Evolutionary conservation across 2,113 vertebrate genomes (phyloP), one percentile per base, ranked within the genome.

Genomic region (Ctenomys sociabilis): DNA sequence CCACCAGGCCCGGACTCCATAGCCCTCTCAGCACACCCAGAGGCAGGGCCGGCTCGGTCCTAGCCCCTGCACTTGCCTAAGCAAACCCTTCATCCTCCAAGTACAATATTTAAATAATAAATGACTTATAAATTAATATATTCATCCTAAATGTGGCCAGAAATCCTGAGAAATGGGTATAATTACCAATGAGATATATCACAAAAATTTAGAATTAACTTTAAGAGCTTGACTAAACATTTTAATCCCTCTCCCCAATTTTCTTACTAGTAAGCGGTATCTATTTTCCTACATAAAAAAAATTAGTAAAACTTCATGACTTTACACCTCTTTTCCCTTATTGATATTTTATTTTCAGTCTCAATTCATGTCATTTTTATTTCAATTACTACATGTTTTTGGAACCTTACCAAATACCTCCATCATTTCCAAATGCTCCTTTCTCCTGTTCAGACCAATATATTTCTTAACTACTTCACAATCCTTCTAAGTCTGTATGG

Each of bases 301-400:
- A 68, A 3, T 14, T 22, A 93, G 73, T 17, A 68, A 90, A 75
- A 61, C 17, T 14, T 85, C 8, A 9, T 80, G 54, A 59, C n/a
- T 83, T 17, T 88, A 16, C 68, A 40, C 2, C 43, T 88, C 2
- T 93, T 85, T 22, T 64, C 9, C 3, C 28, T 81, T 81, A 22
- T 61, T 54, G n/a, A 22, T 37, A 61, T 52, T 1, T 87, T 70
- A 88, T 64, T 82, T 88, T 83, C 24, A n/a, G 57, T 72, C 52
- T 78, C 24, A 14, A 40, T 11, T 61, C 9, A 88, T 63, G 57
- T 19, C 63, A 14, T 24, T 70, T 88, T 88, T 26, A 78, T 91
- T 88, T 72, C 70, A 88, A 87, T 37, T 88, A 11, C 24, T 88
- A 87, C 57, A 40, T 93, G 68, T 64, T 93, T 93, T 3, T 26